These are phyloP conservation scores for Anastrepha obliqua DNA, from an alignment of 1,140 invertebrate genomes.

Conservation along the genomic window DNA sequence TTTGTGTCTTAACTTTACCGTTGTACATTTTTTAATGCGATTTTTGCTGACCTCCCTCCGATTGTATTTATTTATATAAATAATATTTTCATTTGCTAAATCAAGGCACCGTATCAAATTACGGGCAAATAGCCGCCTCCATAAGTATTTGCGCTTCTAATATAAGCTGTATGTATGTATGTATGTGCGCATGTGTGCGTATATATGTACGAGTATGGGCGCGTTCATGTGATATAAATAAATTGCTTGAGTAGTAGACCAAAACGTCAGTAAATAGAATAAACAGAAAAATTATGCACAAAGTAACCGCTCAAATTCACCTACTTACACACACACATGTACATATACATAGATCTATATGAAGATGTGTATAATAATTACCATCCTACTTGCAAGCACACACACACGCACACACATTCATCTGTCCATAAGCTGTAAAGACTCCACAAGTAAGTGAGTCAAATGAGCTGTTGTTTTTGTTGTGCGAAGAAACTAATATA, in stretches of 20 bases:
- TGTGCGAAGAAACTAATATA: not conserved
- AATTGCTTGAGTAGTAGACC: conserved; percentile 47
- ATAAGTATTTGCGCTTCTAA: too few species aligned
- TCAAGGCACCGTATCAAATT: conserved; percentile 15
- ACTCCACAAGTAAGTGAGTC: not conserved
- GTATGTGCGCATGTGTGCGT: not conserved
- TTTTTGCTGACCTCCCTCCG: not conserved
- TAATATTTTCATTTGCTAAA: not conserved
- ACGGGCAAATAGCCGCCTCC: not conserved
- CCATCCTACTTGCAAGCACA: not conserved
- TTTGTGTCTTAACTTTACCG: not conserved
- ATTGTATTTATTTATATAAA: conserved; percentile 9
- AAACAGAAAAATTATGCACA: conserved; percentile 12
- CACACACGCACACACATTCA: too few species aligned
- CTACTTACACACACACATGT: too few species aligned
- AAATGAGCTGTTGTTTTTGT: not conserved
- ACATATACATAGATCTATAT: too few species aligned
- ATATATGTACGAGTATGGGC: not conserved
- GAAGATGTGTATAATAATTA: not conserved
- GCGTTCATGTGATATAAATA: conserved; percentile 28
- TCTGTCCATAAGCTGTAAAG: too few species aligned
- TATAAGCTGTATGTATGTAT: too few species aligned
- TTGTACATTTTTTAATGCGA: not conserved
- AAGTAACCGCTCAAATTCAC: conserved; percentile 11
- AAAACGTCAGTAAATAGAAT: conserved; percentile 4